phyloP scores from a whole-genome alignment of 2,888 invertebrate species.

The Tetranychus truncatus region DNA sequence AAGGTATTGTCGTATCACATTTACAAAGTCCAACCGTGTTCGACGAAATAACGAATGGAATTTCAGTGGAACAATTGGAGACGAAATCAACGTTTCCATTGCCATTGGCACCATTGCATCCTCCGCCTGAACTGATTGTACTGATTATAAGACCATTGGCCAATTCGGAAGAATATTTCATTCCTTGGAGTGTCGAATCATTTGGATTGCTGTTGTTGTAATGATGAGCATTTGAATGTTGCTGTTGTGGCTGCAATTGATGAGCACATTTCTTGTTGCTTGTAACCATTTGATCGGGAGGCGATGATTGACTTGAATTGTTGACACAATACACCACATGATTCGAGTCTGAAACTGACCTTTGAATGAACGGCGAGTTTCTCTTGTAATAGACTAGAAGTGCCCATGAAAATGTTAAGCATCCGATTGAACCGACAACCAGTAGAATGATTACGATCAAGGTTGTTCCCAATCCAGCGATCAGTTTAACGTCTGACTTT shows the following conservation, averaged over 20 bases:
- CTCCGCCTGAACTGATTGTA: not conserved
- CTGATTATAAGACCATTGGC: not conserved
- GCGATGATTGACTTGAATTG: not conserved
- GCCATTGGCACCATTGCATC: not conserved
- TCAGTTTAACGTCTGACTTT: not conserved
- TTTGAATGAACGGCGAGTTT: not conserved
- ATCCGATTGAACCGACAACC: not conserved
- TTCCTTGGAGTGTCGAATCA: not conserved
- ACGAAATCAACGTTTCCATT: not conserved
- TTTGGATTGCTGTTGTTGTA: not conserved
- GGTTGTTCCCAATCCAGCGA: not conserved
- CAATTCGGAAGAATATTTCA: not conserved
- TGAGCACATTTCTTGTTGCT: not conserved
- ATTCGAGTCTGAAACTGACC: not conserved
- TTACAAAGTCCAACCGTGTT: not conserved
- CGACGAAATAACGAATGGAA: not conserved
- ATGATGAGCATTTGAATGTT: not conserved
- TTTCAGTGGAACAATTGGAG: not conserved
- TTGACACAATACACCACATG: no score
- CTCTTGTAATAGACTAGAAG: not conserved
- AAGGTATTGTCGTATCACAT: not conserved
- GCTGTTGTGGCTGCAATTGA: not conserved
- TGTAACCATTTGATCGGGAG: not conserved
- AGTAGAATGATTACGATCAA: not conserved
- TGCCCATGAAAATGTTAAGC: not conserved